Conservation (phyloP, 1,140 invertebrate species). For the Phocides pigmalion region DNA sequence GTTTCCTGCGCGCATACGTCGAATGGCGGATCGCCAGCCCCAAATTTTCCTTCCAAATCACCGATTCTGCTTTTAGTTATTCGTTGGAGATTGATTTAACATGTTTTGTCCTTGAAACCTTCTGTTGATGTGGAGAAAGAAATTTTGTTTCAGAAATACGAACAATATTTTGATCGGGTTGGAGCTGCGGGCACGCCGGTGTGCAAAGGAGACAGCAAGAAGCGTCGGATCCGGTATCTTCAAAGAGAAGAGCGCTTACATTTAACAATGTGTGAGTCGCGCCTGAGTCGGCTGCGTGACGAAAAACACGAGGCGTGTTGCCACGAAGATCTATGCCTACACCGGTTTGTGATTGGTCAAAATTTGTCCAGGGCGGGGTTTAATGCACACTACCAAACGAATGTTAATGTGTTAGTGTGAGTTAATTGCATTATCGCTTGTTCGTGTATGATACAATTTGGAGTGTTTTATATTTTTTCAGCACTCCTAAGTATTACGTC, state of each 20-base stretch:
- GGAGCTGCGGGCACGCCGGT: constrained; percentile 40
- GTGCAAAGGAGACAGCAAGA: constrained; percentile 65
- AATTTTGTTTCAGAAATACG: constrained; percentile 20
- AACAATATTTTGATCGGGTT: constrained; percentile 9
- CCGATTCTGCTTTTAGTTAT: constrained; percentile 17
- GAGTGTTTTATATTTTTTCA: constrained; percentile 68
- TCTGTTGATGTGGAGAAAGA: neutral
- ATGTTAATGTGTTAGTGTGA: constrained; percentile 60
- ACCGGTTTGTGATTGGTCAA: constrained; percentile 68
- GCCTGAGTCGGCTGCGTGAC: constrained; percentile 80
- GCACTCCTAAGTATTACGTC: constrained; percentile 36
- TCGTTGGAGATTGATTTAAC: constrained; percentile 1
- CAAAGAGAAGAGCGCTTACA: constrained; percentile 67
- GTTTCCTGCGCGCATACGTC: constrained; percentile 44
- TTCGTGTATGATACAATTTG: constrained; percentile 72
- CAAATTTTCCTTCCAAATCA: constrained; percentile 41
- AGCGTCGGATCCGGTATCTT: constrained; percentile 71
- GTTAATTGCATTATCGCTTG: constrained; percentile 80
- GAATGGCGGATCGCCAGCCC: constrained; percentile 33
- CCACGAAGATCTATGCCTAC: constrained; percentile 76
- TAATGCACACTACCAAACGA: constrained; percentile 68
- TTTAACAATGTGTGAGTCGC: constrained; percentile 82
- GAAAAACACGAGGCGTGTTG: constrained; percentile 79
- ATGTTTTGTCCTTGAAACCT: constrained; percentile 12
- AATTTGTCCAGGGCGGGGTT: constrained; percentile 75